These are phyloP conservation scores for Probaryconus sp. DNA, from an alignment of 1,140 invertebrate genomes.

Conservation along the genomic window DNA sequence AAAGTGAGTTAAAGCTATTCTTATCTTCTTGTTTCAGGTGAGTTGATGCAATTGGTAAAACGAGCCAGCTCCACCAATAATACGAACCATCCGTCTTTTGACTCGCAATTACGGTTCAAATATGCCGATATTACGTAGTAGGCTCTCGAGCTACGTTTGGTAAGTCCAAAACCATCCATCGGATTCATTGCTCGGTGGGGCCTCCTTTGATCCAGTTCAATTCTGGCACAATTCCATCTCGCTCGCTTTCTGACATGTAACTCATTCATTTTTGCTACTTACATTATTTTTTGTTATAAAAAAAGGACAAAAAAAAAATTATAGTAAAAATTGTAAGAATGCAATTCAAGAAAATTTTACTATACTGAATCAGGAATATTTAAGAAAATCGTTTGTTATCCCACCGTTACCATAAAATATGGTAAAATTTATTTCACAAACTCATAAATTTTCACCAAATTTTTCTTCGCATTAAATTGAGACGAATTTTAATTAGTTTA, in stretches of 20 bases:
- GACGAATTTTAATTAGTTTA: neutral
- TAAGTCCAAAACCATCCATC: constrained; percentile 50
- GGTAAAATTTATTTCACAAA: too few relatives aligned
- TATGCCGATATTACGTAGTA: constrained; percentile 56
- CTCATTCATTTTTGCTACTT: constrained; percentile 40
- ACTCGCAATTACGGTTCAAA: constrained; percentile 53
- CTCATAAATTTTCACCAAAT: too few relatives aligned
- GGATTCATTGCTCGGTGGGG: constrained; percentile 51
- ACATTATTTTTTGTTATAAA: too few relatives aligned
- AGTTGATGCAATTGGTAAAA: constrained; percentile 36
- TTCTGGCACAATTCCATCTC: constrained; percentile 60
- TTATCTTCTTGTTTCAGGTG: constrained; percentile 51
- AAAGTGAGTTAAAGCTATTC: constrained; percentile 24
- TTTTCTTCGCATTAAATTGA: too few relatives aligned
- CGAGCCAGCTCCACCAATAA: constrained; percentile 18
- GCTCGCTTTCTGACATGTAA: constrained; percentile 52
- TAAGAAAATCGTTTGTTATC: too few relatives aligned
- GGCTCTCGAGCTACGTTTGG: constrained; percentile 45
- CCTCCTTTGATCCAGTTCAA: constrained; percentile 56
- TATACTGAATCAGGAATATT: too few relatives aligned
- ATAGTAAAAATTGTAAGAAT: too few relatives aligned
- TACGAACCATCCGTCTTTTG: constrained; percentile 38
- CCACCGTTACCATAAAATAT: too few relatives aligned
- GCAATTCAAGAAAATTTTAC: too few relatives aligned
- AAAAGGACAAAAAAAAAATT: too few relatives aligned